A percentile compares a stretch with the other conserved stretches of the same genome.
These are phyloP conservation scores for Andinoacara biseriatus DNA, from an alignment of 2,113 vertebrate genomes.

Conservation along the genomic window DNA sequence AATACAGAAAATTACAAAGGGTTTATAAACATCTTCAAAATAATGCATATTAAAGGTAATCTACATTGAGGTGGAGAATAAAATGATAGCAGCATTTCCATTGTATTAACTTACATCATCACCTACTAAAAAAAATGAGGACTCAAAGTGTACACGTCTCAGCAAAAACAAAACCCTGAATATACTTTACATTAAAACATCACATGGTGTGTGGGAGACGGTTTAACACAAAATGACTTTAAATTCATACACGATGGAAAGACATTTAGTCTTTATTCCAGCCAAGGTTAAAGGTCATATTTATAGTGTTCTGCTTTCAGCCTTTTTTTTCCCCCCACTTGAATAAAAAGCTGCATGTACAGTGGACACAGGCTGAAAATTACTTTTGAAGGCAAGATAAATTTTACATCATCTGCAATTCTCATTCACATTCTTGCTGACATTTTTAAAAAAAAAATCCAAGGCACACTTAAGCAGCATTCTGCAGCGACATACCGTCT, in stretches of 20 bases:
- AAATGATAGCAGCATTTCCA: neutral
- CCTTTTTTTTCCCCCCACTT: neutral
- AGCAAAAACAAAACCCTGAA: neutral
- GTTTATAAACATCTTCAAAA: neutral
- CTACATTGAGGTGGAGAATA: neutral
- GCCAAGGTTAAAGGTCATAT: neutral
- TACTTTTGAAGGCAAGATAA: neutral
- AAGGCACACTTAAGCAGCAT: no score
- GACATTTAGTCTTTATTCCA: neutral
- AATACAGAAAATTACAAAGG: no score
- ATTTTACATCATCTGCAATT: neutral
- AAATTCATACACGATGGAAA: no score
- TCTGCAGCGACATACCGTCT: no score
- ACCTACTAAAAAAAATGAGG: neutral
- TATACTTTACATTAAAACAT: neutral
- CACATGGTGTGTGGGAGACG: neutral
- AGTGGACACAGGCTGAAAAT: neutral
- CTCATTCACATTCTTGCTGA: slow-evolving; percentile 1
- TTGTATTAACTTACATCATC: neutral
- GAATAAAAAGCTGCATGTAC: neutral
- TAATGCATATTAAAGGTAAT: neutral
- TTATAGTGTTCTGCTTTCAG: neutral
- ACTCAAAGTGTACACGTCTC: neutral
- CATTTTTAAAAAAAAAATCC: neutral
- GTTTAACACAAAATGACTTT: neutral